Conservation (phyloP, 64 coral and sea anemone genomes). For the Catalaphyllia jardinei region DNA sequence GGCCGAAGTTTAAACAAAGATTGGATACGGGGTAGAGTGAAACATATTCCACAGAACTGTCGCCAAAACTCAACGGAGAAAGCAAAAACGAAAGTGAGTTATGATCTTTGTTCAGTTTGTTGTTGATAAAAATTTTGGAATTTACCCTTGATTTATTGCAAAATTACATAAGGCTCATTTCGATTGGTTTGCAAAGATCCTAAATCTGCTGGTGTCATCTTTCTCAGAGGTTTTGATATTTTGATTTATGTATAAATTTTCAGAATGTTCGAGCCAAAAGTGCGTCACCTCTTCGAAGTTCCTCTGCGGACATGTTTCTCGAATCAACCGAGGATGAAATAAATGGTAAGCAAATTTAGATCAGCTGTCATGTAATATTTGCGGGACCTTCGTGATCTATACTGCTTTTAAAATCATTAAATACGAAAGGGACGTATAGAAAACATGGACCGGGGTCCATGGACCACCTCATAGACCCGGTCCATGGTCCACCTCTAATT, state of each 20-base stretch:
- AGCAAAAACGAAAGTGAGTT: slow-evolving; percentile 10
- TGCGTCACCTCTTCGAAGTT: slow-evolving; percentile 10
- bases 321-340: slow-evolving; percentile 52
- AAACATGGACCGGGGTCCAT: no score
- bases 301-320: not conserved
- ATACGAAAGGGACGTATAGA: no score
- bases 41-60: slow-evolving; percentile 29
- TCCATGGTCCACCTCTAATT: no score
- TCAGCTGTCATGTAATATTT: not conserved
- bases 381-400: not conserved
- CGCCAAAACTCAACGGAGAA: slow-evolving; percentile 14
- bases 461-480: no score
- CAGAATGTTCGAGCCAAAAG: slow-evolving; percentile 38
- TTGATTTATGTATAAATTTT: not conserved
- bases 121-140: not conserved
- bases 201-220: not conserved
- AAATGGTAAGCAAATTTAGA: slow-evolving; percentile 27
- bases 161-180: not conserved
- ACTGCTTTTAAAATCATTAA: slow-evolving; percentile 17
- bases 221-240: not conserved
- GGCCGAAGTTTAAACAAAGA: slow-evolving; percentile 83
- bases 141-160: not conserved
- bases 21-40: slow-evolving; percentile 66
- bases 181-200: no score
- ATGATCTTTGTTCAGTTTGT: not conserved